These are phyloP conservation scores for Camponotus floridanus DNA, from an alignment of 1,140 invertebrate species.

Conservation along the genomic window DNA sequence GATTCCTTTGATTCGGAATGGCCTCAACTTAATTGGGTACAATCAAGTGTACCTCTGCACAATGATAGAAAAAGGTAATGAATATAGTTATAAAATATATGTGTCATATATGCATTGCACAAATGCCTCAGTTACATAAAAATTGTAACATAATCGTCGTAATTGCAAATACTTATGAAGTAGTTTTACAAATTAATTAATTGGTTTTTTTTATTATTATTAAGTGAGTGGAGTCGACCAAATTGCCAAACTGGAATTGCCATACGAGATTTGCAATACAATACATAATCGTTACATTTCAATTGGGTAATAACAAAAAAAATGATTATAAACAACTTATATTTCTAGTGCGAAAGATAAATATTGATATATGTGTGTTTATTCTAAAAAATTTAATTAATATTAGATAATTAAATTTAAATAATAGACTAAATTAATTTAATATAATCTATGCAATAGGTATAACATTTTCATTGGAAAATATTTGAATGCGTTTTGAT, in stretches of 20 bases:
- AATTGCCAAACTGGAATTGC: not conserved
- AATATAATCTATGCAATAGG: not conserved
- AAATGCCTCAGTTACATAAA: not conserved
- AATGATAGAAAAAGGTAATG: slow-evolving; percentile 84
- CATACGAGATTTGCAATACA: not conserved
- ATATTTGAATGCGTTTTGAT: not conserved
- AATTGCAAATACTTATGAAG: not conserved
- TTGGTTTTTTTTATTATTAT: slow-evolving; percentile 4
- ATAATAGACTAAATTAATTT: not conserved
- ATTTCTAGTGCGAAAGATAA: not conserved
- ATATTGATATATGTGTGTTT: slow-evolving; percentile 14
- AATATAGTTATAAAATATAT: slow-evolving; percentile 14
- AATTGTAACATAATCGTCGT: not conserved
- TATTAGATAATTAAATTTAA: too few relatives aligned
- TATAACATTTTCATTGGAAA: not conserved
- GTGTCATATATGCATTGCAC: not conserved
- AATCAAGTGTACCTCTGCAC: slow-evolving; percentile 79
- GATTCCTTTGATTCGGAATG: slow-evolving; percentile 78
- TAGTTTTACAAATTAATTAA: not conserved
- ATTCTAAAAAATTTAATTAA: not conserved
- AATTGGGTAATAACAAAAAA: slow-evolving; percentile 7
- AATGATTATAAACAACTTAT: not conserved
- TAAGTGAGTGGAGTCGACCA: not conserved
- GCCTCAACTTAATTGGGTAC: slow-evolving; percentile 75
- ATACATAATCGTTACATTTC: not conserved